Evolutionary conservation across 1,140 invertebrate species (phyloP), one percentile per base, ranked within the genome.

Genomic region (Dinoponera quadriceps): DNA sequence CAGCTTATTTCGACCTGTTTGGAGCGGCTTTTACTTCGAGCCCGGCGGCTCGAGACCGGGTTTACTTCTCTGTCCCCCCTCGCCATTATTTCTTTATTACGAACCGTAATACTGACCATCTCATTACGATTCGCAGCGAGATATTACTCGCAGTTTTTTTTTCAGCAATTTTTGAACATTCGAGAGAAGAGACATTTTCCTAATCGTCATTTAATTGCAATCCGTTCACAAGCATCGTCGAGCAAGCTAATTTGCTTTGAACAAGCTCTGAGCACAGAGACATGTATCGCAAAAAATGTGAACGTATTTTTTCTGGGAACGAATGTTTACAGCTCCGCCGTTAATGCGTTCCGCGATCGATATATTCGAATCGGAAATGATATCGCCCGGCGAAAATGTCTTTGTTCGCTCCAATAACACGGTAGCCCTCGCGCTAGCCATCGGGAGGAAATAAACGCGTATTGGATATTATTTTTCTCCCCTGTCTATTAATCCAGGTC

Each of bases 391-490:
- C 3, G 18, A 38, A 33, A 59, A 71, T 69, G 7, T 20, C 22
- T 71, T 25, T 59, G 38, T 59, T 9, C 14, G 38, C 33, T 48
- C 2, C 13, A 27, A 9, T 55, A 78, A 57, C 16, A 68, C 20
- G 7, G 16, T n/a, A 25, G 48, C 20, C 16, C 18, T 13, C 29
- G 5, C 29, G 14, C 20, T n/a, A n/a, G n/a, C n/a, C n/a, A n/a
- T n/a, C 14, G 49, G 27, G 69, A 71, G 33, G 57, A 59, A 80
- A 77, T 66, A 65, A 78, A 68, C 74, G 54, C 25, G 18, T 13
- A 29, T n/a, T 71, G 54, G n/a, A 80, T 59, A 71, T 71, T 80
- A 80, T 80, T 71, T n/a, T 59, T 14, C 18, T 71, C n/a, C 25
- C 18, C n/a, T 27, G 62, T 57, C 65, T 69, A 57, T 80, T 80